phyloP scores from a whole-genome alignment of 2,888 invertebrate genomes.

The Drosophila emarginata region DNA sequence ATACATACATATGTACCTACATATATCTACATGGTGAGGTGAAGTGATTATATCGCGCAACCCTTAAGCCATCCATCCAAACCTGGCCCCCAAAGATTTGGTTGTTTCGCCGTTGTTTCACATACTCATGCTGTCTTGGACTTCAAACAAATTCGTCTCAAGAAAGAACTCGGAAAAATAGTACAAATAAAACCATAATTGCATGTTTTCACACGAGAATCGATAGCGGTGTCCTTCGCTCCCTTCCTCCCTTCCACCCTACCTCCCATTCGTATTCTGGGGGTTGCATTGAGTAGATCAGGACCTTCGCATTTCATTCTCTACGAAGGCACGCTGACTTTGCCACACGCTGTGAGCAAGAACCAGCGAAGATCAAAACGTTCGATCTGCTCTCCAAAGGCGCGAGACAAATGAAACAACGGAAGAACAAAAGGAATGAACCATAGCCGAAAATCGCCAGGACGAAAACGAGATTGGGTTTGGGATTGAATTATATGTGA shows the following conservation, averaged over 20 bases:
- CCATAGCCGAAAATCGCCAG: slow-evolving; percentile 6
- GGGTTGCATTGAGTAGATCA: slow-evolving; percentile 39
- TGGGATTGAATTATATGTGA: background rate
- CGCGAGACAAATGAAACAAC: slow-evolving; percentile 14
- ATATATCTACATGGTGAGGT: background rate
- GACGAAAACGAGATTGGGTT: background rate
- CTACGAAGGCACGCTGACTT: slow-evolving; percentile 49
- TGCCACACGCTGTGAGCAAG: slow-evolving; percentile 48
- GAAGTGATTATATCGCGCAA: background rate
- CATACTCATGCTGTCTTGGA: slow-evolving; percentile 2
- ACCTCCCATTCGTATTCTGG: background rate
- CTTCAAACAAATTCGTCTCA: slow-evolving; percentile 10
- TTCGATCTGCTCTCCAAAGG: slow-evolving; percentile 48
- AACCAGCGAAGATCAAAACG: slow-evolving; percentile 48
- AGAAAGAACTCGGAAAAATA: slow-evolving; percentile 30
- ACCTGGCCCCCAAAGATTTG: background rate
- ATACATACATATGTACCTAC: too few relatives aligned
- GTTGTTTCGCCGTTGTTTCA: slow-evolving; percentile 10
- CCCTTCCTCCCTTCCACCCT: background rate
- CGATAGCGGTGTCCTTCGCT: slow-evolving; percentile 38
- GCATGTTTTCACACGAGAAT: slow-evolving; percentile 80
- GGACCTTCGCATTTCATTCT: slow-evolving; percentile 12
- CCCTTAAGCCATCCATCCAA: background rate
- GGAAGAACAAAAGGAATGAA: slow-evolving; percentile 11
- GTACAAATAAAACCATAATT: slow-evolving; percentile 77